These are phyloP conservation scores for Platyscapa corneri DNA, from an alignment of 1,140 invertebrate species.

Conservation along the genomic window DNA sequence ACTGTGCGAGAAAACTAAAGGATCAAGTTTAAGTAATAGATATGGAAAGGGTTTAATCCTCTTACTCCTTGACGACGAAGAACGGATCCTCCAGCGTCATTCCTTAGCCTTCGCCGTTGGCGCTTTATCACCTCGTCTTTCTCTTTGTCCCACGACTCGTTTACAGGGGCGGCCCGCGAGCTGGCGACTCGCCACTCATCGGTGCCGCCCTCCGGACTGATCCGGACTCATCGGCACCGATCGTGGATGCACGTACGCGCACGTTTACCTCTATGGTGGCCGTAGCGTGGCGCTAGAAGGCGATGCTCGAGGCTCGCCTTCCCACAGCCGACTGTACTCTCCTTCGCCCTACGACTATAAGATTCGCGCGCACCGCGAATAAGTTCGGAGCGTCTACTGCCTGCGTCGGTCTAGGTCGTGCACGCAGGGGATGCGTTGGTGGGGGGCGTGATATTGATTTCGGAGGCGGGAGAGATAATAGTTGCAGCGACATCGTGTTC, in stretches of 20 bases:
- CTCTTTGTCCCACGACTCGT: not conserved
- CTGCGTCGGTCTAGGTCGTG: not conserved
- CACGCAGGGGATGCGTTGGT: conserved; percentile 2
- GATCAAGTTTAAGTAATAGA: not conserved
- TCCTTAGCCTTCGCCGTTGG: not conserved
- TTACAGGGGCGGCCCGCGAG: not conserved
- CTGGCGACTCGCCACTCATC: not conserved
- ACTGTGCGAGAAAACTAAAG: not conserved
- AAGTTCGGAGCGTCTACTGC: not conserved
- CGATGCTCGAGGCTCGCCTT: not conserved
- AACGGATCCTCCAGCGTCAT: conserved; percentile 97
- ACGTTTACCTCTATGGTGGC: not conserved
- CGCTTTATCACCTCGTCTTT: not conserved
- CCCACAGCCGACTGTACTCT: not conserved
- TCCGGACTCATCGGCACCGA: conserved; percentile 5
- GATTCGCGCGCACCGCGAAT: not conserved
- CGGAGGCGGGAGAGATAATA: not conserved
- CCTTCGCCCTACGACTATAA: no score
- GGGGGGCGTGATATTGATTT: conserved; percentile 26
- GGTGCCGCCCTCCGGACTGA: conserved; percentile 1
- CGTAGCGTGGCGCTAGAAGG: not conserved
- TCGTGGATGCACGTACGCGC: not conserved
- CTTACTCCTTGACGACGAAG: conserved; percentile 97
- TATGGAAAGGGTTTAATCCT: conserved; percentile 53
- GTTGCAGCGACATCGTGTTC: not conserved